These are phyloP conservation scores for Petroica traversi DNA, from an alignment of 2,113 vertebrate species.

Conservation along the genomic window DNA sequence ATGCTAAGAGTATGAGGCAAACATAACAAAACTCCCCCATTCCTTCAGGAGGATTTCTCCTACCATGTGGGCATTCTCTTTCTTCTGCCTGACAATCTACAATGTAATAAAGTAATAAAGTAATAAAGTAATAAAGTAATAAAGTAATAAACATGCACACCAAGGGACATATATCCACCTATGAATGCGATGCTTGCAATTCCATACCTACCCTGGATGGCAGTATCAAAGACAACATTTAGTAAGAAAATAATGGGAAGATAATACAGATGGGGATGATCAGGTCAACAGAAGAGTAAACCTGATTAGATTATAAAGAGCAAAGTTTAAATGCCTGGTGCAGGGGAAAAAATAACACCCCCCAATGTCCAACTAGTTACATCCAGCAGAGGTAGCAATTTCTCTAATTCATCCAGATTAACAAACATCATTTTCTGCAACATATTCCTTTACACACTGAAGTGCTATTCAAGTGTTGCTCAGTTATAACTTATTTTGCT, in stretches of 20 bases:
- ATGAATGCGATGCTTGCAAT: neutral
- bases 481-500: conserved; percentile 41
- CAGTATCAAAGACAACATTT: neutral
- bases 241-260: neutral
- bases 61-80: neutral
- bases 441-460: neutral
- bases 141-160: neutral
- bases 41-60: neutral
- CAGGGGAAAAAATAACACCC: neutral
- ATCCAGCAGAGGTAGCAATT: neutral
- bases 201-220: neutral
- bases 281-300: neutral
- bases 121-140: no score
- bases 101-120: no score
- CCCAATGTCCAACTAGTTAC: neutral
- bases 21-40: neutral
- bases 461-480: conserved; percentile 22
- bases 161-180: neutral
- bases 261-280: neutral
- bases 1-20: neutral
- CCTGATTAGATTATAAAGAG: neutral
- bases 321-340: neutral
- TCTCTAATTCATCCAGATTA: neutral
- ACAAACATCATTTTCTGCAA: neutral
- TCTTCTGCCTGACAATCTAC: no score